A percentile compares a stretch with the other conserved stretches of the same genome.
Conservation (phyloP, 2,797 vertebrate genomes). For the Chanos chanos region DNA sequence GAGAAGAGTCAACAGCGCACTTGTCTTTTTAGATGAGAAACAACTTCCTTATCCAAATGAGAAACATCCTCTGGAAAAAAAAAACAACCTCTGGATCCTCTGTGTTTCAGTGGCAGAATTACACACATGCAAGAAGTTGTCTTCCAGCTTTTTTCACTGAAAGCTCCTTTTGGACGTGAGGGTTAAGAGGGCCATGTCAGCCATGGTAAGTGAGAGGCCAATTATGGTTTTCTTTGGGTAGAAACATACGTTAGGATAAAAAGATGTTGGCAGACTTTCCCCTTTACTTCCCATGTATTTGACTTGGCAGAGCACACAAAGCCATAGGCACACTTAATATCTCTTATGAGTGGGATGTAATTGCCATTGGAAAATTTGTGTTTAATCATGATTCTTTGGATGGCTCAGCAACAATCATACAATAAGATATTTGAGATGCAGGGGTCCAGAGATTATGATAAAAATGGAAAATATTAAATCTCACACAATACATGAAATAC, state of each 20-base stretch:
- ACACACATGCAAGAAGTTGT: not conserved
- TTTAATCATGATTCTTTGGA: no score
- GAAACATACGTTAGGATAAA: constrained; percentile 18
- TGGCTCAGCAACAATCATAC: no score
- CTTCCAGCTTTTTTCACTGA: constrained; percentile 3
- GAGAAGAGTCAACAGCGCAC: no score
- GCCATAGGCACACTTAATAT: not conserved
- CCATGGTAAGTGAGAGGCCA: constrained; percentile 35
- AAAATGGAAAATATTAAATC: no score
- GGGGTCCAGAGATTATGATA: no score
- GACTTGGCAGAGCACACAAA: constrained; percentile 4
- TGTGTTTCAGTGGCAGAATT: not conserved
- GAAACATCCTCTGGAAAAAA: constrained; percentile 7
- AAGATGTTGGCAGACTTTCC: constrained; percentile 1
- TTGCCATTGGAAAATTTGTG: no score
- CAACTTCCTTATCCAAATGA: constrained; percentile 24
- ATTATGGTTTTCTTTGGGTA: constrained; percentile 40
- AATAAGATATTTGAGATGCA: no score
- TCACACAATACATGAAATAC: no score
- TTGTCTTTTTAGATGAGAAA: no score
- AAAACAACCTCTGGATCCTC: not conserved
- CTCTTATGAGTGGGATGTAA: constrained; percentile 7
- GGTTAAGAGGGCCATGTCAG: constrained; percentile 5
- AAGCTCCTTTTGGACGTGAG: not conserved
- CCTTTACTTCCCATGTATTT: constrained; percentile 31